Base-by-base conservation (phyloP, 1,140 invertebrate species). In the Zaprionus lachaisei region DNA sequence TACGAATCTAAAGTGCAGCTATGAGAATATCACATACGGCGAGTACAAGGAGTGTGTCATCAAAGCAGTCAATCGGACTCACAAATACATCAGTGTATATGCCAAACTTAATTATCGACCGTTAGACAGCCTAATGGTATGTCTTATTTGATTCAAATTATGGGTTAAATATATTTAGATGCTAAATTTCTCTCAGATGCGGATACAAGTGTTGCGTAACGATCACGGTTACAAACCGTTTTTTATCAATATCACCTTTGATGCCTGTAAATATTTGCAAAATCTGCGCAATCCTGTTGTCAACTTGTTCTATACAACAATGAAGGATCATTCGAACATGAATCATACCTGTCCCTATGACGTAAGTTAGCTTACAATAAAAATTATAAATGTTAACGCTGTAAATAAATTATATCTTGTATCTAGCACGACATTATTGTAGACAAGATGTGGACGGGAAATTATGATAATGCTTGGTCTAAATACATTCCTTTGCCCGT, bases 271-370 rank as follows among this genome's bases (percentile, higher is more conserved):
- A n/a, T 60, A 37, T 60, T 12, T 60, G 5, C 5, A 12, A 6
- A 38, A 24, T 9, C 34, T 20, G 2, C 34, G 34, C 6, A 41
- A 60, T 60, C 34, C 31, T 1, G 4, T 60, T 20, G n/a, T 22
- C 4, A 60, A 37, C n/a, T 24, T 60, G 20, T 60, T 60, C 5
- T 60, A 41, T 6, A 60, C 14, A 14, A 15, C 34, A 31, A 0
- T 41, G 0, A 37, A 22, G 17, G 5, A 38, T 5, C 20, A 14
- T 24, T 7, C 57, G 1, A 60, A 60, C 7, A 38, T 61, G 12
- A 55, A 55, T 20, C 31, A 54, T 17, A 38, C 34, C 1, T 66
- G 63, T 66, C 63, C 63, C 11, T 66, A 58, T 47, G 28, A 41
- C 15, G 38, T 41, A 1, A 14, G 38, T 34, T 4, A 12, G 0